Base-by-base conservation (phyloP, 2,113 vertebrate genomes). In the Nettapus auritus region DNA sequence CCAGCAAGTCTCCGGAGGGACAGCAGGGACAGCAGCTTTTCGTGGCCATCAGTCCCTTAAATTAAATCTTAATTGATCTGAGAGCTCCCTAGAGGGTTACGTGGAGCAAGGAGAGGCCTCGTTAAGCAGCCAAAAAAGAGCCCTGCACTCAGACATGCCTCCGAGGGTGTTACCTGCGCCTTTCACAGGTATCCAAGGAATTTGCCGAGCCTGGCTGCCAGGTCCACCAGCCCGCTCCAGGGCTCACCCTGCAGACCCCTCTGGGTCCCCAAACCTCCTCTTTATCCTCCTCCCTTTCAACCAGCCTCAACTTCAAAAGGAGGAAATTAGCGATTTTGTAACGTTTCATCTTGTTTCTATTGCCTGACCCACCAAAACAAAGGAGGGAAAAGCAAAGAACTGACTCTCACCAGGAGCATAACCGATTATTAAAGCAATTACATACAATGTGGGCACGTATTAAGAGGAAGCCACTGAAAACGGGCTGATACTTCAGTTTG, bases 111-210 rank as follows among this genome's bases (percentile, higher is more conserved):
- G 70, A 93, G 59, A 86, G 9, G 8, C 11, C 52, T 67, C 13
- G 29, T 38, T 74, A 36, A 28, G 46, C 82, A 89, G 77, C 48
- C 63, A 94, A 48, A 50, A 63, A 38, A 62, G 36, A 48, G 11
- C 57, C 42, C 81, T 76, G 91, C 57, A 85, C 82, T 53, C 86
- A 89, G 82, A 28, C 55, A 8, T n/a, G 88, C 77, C 93, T 76
- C 3, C 9, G 66, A 75, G 69, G 82, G 71, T 42, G 80, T 80
- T 76, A 90, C 87, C 93, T 94, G 77, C 1, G 3, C 71, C 11
- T 7, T 63, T 9, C 87, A 42, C 80, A 92, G 83, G 70, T 70
- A 93, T 88, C 87, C 42, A 34, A 75, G 74, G 93, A 96, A 95
- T 96, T 44, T 78, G 53, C 69, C 83, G 64, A 84, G 48, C 71